Percentiles rank a stretch among this genome's conserved stretches.
Evolutionary conservation across 92 coral and sea anemone genomes (phyloP).

Genomic region (Nematostella vectensis): DNA sequence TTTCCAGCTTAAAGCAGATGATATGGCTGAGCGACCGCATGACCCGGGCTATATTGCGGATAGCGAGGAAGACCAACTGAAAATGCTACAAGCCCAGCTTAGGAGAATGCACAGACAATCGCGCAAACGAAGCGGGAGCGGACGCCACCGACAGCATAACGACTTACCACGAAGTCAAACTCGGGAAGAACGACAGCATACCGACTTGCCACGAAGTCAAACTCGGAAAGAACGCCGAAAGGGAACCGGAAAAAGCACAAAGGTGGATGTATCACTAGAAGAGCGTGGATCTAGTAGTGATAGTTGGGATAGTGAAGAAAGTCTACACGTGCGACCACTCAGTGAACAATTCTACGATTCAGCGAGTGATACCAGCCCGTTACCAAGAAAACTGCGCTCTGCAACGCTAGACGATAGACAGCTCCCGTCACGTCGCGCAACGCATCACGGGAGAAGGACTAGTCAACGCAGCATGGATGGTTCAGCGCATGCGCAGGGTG

Average conservation of each 20-base stretch:
- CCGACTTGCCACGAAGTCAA: slow-evolving; percentile 2
- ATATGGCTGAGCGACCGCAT: background rate
- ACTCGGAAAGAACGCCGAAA: background rate
- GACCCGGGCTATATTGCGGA: slow-evolving; percentile 62
- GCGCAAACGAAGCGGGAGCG: slow-evolving; percentile 12
- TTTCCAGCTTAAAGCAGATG: no score
- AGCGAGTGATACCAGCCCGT: slow-evolving; percentile 1
- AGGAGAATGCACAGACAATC: slow-evolving; percentile 10
- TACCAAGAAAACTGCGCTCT: slow-evolving; percentile 7
- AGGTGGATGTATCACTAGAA: slow-evolving; percentile 7
- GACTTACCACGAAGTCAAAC: slow-evolving; percentile 2
- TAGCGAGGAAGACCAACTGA: slow-evolving; percentile 50
- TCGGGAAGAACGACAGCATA: background rate
- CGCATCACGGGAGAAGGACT: no score
- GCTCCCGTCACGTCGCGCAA: slow-evolving; percentile 15
- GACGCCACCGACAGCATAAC: background rate
- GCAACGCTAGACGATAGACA: slow-evolving; percentile 8
- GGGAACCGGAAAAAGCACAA: background rate
- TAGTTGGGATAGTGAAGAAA: slow-evolving; percentile 60
- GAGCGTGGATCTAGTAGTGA: slow-evolving; percentile 34
- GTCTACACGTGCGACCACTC: slow-evolving; percentile 47
- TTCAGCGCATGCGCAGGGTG: no score
- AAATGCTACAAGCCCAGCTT: slow-evolving; percentile 50
- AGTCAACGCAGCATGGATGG: no score
- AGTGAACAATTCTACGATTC: slow-evolving; percentile 29